Percentiles rank a stretch among this genome's conserved stretches.
Conservation (phyloP, 1,140 invertebrate genomes). For the Cotesia glomerata region DNA sequence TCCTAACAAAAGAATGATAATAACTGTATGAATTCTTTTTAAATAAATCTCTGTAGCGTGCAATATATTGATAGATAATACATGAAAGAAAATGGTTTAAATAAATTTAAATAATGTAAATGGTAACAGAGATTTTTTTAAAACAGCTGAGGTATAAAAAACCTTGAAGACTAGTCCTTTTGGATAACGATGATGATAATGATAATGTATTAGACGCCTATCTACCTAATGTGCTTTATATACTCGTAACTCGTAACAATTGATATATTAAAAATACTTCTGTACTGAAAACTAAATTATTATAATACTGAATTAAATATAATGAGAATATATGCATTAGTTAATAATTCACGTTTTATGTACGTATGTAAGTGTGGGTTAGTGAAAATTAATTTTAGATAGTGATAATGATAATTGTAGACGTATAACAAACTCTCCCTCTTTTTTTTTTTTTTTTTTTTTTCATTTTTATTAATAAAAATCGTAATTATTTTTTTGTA, state of each 20-base stretch:
- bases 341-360: background rate
- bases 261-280: background rate
- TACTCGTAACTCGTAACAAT: background rate
- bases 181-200: conserved; percentile 32
- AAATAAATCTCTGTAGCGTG: background rate
- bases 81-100: background rate
- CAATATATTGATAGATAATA: background rate
- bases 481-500: too few relatives aligned
- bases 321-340: too few relatives aligned
- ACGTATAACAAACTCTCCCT: background rate
- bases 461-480: background rate
- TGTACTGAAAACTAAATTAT: background rate
- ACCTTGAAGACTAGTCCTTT: conserved; percentile 34
- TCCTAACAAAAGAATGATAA: background rate
- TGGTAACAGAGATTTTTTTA: background rate
- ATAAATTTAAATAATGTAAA: background rate
- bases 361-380: too few relatives aligned
- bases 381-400: background rate
- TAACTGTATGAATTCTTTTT: background rate
- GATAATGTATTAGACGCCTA: conserved; percentile 24
- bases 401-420: background rate
- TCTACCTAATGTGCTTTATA: conserved; percentile 31
- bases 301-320: background rate
- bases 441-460: background rate
- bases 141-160: background rate